Conservation (phyloP, 1,140 invertebrate species). For the Condylostylus longicornis region DNA sequence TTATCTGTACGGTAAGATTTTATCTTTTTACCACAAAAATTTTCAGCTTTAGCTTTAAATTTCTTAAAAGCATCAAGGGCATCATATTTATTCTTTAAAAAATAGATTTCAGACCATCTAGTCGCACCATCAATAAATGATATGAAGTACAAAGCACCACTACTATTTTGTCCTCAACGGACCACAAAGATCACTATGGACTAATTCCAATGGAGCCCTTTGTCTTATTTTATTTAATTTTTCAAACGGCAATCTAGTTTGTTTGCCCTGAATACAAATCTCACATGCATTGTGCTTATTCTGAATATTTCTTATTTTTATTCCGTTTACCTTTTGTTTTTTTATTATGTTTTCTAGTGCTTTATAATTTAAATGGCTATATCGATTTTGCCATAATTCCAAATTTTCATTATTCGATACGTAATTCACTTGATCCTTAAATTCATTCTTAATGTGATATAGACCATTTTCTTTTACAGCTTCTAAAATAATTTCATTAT, state of each 20-base stretch:
- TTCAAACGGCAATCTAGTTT: conserved; percentile 2
- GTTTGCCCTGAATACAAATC: no score
- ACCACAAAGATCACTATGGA: conserved; percentile 22
- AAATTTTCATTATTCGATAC: no score
- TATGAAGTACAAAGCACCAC: conserved; percentile 19
- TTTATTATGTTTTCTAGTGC: no score
- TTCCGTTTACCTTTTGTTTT: no score
- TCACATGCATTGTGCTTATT: no score
- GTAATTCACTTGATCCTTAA: no score
- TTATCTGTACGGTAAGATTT: conserved; percentile 26
- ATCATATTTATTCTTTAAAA: conserved; percentile 3
- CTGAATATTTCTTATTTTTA: no score
- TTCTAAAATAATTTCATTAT: no score
- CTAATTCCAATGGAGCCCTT: conserved; percentile 11
- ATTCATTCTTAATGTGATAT: no score
- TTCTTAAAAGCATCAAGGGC: background rate
- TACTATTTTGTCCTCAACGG: conserved; percentile 14
- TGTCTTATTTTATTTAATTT: background rate
- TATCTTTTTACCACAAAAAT: conserved; percentile 16
- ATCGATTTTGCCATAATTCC: no score
- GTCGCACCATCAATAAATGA: conserved; percentile 11
- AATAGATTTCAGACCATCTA: conserved; percentile 5
- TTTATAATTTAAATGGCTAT: no score
- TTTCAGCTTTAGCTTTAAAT: conserved; percentile 7
- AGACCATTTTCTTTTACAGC: no score